Evolutionary conservation across 1,140 invertebrate genomes (phyloP).

Genomic region (Chlorops oryzae): DNA sequence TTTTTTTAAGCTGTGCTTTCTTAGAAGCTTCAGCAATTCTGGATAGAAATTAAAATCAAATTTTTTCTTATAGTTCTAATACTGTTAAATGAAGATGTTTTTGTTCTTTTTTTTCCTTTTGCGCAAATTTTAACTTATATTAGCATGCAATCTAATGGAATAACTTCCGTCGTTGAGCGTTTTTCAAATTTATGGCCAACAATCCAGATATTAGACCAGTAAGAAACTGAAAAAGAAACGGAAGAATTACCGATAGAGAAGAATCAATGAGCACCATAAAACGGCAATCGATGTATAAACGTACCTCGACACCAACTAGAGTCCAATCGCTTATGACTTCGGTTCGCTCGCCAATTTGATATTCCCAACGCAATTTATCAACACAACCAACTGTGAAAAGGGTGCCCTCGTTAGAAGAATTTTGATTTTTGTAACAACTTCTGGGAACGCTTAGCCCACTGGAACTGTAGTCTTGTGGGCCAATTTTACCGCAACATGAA

Average conservation of each 20-base stretch:
- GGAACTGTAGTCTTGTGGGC: constrained; percentile 26
- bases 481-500: constrained; percentile 36
- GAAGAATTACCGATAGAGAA: too few relatives aligned
- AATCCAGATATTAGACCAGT: constrained; percentile 30
- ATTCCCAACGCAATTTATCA: constrained; percentile 20
- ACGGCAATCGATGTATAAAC: background rate
- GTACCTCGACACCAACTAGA: constrained; percentile 36
- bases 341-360: constrained; percentile 25
- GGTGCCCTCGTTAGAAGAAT: constrained; percentile 22
- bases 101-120: too few relatives aligned
- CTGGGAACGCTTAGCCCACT: constrained; percentile 26
- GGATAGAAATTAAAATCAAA: too few relatives aligned
- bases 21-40: too few relatives aligned
- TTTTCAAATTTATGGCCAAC: constrained; percentile 37
- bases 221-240: constrained; percentile 18
- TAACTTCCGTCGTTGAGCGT: constrained; percentile 16
- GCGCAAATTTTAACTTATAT: too few relatives aligned
- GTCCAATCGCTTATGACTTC: constrained; percentile 37
- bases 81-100: too few relatives aligned
- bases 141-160: too few relatives aligned
- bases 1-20: too few relatives aligned
- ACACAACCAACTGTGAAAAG: constrained; percentile 29
- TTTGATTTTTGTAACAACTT: constrained; percentile 37
- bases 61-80: too few relatives aligned
- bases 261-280: too few relatives aligned